Base-by-base conservation (phyloP, 1,140 invertebrate species). In the Lucilia cuprina region DNA sequence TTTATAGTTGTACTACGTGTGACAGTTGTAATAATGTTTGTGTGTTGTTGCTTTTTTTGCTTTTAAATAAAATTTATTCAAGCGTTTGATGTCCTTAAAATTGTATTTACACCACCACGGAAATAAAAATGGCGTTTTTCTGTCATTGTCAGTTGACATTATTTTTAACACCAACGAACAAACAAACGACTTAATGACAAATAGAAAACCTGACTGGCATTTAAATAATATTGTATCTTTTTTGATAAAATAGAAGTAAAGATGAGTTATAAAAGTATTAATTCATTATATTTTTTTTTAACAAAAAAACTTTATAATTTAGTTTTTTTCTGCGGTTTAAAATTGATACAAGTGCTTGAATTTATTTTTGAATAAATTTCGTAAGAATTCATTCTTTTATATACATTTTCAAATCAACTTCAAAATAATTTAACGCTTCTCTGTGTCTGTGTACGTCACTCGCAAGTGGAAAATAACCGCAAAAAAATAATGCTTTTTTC, bases 381-480 rank as follows among this genome's bases (percentile, higher is more conserved):
- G n/a, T n/a, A n/a, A 65, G 65, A 60, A n/a, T 60, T 70, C 19
- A 70, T 21, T 70, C 65, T 12, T 70, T 70, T 70, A 21, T 30
- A 30, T 30, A 2, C 25, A 2, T 30, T 30, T 30, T 30, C 1
- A 2, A 30, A 30, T 30, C 25, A 30, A 30, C 25, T 30, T 3
- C 1, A 30, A 30, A 2, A 30, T 30, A 30, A 30, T 30, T 30
- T 30, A 30, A 30, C 25, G 25, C 25, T 30, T 5, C 7, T 21
- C 65, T 10, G 12, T 70, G 1, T n/a, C n/a, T 70, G 19, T 70
- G n/a, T n/a, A n/a, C n/a, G 19, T 70, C 65, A 70, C 65, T 70
- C 19, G 47, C 34, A 78, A 41, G 75, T 85, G 86, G 86, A 86
- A 89, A 89, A 89, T 88, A 89, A 89, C 88, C 88, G 86, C 88